Base-by-base conservation (phyloP, 1,140 invertebrate species). In the Druon quercuslanigerum region DNA sequence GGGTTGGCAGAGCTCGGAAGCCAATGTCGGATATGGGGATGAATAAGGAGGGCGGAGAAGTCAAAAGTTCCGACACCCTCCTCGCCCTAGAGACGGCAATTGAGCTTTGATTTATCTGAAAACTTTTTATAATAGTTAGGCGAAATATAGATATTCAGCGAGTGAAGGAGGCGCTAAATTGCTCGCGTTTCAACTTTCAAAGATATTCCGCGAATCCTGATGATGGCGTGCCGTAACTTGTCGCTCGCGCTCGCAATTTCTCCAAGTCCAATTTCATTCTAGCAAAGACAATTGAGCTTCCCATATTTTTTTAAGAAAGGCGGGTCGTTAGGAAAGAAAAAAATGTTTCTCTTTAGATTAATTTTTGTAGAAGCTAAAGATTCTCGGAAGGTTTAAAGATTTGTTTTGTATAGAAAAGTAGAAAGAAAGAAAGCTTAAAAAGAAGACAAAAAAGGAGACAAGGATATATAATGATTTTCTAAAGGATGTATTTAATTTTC, bases 61-160 rank as follows among this genome's bases (percentile, higher is more conserved):
- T 73, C 72, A 52, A 54, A 73, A 73, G 50, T 73, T 73, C 19
- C 40, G 16, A 52, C 72, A 25, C 57, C 57, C 25, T 52, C 51
- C 25, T 17, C 70, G 6, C 72, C 51, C 51, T 16, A 17, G 51
- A 17, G 50, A 73, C 51, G 51, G 72, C 72, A 73, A 73, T 73
- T 73, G 50, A 52, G 50, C 72, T 20, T 54, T 73, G 72, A 73
- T 73, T 73, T 73, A 73, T 73, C 51, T 52, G 51, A 54, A 73
- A 73, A 73, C 50, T 73, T 73, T 73, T 73, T 73, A 73, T 73
- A 73, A 54, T 73, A 73, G 50, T 73, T 52, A 51, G 20, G 50
- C 51, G 14, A 73, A 73, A 73, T 73, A 73, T 73, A 73, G 50
- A 73, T 73, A 73, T 54, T 73, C 72, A 72, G 20, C n/a, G 20